These are phyloP conservation scores for Budorcas taxicolor DNA, from an alignment of 2,113 vertebrate genomes.

Conservation along the genomic window DNA sequence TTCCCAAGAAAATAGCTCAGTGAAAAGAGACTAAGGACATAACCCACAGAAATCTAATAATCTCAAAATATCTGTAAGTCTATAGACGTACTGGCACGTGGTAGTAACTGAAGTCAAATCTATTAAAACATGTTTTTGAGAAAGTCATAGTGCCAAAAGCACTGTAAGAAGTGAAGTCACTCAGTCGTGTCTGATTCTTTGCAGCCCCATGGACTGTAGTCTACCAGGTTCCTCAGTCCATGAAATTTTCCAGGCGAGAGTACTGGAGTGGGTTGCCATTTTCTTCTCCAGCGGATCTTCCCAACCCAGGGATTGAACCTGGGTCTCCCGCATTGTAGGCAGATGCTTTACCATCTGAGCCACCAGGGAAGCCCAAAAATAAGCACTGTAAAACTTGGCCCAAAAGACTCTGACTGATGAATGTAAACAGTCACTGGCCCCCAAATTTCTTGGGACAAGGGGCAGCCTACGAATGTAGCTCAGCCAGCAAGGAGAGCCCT, in stretches of 20 bases:
- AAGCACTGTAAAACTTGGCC: background rate
- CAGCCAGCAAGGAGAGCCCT: background rate
- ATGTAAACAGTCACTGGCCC: background rate
- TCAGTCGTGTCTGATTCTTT: background rate
- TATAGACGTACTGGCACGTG: background rate
- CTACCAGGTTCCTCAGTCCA: background rate
- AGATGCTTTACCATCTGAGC: background rate
- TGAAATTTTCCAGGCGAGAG: background rate
- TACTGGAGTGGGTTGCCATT: background rate
- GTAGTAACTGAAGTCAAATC: background rate
- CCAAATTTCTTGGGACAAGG: background rate
- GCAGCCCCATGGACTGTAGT: background rate
- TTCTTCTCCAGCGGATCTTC: background rate
- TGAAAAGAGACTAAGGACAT: background rate
- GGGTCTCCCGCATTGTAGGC: background rate
- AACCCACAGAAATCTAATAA: background rate
- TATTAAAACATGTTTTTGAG: background rate
- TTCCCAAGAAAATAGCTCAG: background rate
- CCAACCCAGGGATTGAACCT: background rate
- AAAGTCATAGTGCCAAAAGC: background rate
- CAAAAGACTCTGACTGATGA: background rate
- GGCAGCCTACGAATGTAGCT: background rate
- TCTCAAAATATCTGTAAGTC: background rate
- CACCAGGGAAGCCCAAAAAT: background rate
- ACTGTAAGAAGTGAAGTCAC: background rate